Evolutionary conservation across 2,888 invertebrate genomes (phyloP), one percentile per base, ranked within the genome.

Genomic region (Scaptomyza reducta): DNA sequence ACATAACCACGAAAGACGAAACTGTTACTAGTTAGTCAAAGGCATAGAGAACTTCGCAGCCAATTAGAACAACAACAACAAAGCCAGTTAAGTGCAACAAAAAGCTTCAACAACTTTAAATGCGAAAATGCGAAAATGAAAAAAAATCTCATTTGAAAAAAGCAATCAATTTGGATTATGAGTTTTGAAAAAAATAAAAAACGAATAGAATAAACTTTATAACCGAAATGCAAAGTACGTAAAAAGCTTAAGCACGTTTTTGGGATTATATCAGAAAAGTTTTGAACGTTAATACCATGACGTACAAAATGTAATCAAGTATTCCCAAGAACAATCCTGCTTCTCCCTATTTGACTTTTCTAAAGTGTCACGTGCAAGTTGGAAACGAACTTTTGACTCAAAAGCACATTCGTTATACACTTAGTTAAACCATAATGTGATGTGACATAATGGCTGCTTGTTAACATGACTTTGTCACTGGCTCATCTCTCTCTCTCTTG

Each of bases 161-260:
- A 46, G 16, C 41, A 51, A 41, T 66, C 41, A 41, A 18, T 51
- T 65, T 65, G 27, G 33, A 51, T 65, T 65, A 65, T 18, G 53
- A 16, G n/a, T 11, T 18, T 29, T n/a, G 16, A 11, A n/a, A 27
- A 11, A n/a, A 6, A n/a, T n/a, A n/a, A 35, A 35, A 35, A 35
- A 6, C 6, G 14, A 7, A 35, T 0, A 35, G 0, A 3, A 38
- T 18, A 27, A 44, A 44, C 51, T 27, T 27, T 51, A 27, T n/a
- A 13, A 27, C 35, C 14, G n/a, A 45, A 63, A 22, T 16, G 27
- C 11, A 14, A 54, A 54, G 6, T 14, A 22, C 14, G 22, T n/a
- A 16, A 49, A 65, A 66, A 61, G 51, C 51, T 61, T 66, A 18
- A 18, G 61, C 66, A 61, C 61, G 61, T 61, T 65, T 42, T 22